Base-by-base conservation (phyloP, 1,140 invertebrate species). In the Caenorhabditis elegans region DNA sequence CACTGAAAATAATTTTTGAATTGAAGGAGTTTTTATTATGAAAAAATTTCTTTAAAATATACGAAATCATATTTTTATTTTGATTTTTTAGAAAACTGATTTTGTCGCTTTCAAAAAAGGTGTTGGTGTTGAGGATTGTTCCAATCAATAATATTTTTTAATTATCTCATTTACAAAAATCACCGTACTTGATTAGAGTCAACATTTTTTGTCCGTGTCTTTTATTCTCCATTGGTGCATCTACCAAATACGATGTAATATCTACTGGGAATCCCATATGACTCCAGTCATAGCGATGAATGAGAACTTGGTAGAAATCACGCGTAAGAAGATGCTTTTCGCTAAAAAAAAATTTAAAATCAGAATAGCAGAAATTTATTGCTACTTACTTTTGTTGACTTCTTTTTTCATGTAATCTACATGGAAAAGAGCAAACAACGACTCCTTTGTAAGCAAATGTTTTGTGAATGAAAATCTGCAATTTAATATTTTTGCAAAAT, bases 361-460 rank as follows among this genome's bases (percentile, higher is more conserved):
- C n/a, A n/a, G n/a, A n/a, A n/a, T n/a, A n/a, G n/a, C n/a, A n/a
- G n/a, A n/a, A n/a, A n/a, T n/a, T n/a, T n/a, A n/a, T n/a, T n/a
- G n/a, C n/a, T n/a, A n/a, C 11, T 47, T 28, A 77, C 43, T 79
- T 79, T 79, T 43, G 78, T 43, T 79, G 39, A 48, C 31, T 60
- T n/a, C 34, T 22, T 22, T 78, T 83, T 36, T 83, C 82, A 28
- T 79, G 49, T 17, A 85, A 60, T 15, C 83, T 34, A 22, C 79
- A 82, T 22, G 87, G 80, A 75, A 86, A 86, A 24, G 87, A 82
- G 19, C 83, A 84, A 15, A 88, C 47, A n/a, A 88, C 82, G 49
- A 88, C 76, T n/a, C 88, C 87, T 46, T 86, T 80, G 81, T 88
- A 88, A 17, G 88, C 87, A 82, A 88, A 88, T 26, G 86, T 55